Evolutionary conservation across 2,797 vertebrate genomes (phyloP), one percentile per base, ranked within the genome.

Genomic region (Danionella dracula): DNA sequence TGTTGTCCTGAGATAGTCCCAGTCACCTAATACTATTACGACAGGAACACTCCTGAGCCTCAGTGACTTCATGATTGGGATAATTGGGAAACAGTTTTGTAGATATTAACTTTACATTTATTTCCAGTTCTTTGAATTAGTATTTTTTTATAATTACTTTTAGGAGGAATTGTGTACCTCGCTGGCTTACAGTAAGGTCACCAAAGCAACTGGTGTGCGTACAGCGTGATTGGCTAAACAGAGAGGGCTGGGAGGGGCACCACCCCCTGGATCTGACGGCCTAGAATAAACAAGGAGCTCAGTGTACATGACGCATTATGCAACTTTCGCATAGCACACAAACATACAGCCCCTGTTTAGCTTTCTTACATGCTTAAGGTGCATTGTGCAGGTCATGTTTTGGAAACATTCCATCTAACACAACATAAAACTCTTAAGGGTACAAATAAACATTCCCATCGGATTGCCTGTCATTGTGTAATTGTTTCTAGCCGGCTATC

Each of bases 161-260:
- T 11, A 37, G 44, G 37, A 54, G 54, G 54, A 55, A 5, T 15
- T 4, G 9, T 49, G 17, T 63, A 80, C 74, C 76, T 82, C 66
- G 72, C 62, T 76, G 70, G 80, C 81, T 80, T 51, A 68, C 57
- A 74, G 69, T 72, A 13, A 62, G 45, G 64, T 59, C 31, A 57
- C 49, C 17, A 29, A 51, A 45, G 56, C 62, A 77, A 74, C 62
- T 17, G 75, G 76, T 77, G 72, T 55, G 50, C 71, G 10, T 2
- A 62, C 42, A 15, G 46, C 15, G 51, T 46, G 80, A 88, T 90
- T 87, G 86, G 87, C 74, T 76, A 38, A 49, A 49, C n/a, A 45
- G 65, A 29, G 81, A 82, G 84, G 87, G 86, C 76, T 87, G 78
- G 86, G 80, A 73, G 58, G n/a, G 77, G 69, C 74, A 65, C 76